Evolutionary conservation across 2,888 invertebrate genomes (phyloP), one percentile per base, ranked within the genome.

Genomic region (Mesorhabditis sp.): DNA sequence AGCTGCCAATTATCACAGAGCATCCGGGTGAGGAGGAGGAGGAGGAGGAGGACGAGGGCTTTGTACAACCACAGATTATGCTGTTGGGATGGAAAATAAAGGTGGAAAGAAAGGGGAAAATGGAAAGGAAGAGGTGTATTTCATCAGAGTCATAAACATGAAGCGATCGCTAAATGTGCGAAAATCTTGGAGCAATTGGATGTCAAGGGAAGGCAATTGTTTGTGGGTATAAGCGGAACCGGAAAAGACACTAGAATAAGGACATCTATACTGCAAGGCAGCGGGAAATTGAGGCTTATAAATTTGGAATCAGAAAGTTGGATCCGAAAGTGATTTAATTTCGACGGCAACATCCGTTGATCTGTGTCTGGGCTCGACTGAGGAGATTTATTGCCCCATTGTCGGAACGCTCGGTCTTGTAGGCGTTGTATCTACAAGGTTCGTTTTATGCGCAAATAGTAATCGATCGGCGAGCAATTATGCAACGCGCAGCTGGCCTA

Each of bases 291-390:
- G 28, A 28, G 28, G 28, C 28, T 28, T 28, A 28, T 28, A 28
- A 28, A 28, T 28, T 28, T 28, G 28, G 28, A 28, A 28, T 28
- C 28, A 28, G 28, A 28, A 28, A 28, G 28, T 28, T 28, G 28
- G 28, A 2, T 28, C 28, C 4, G 68, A 13, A 13, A n/a, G 42
- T 62, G 45, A 15, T 28, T 70, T 44, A 75, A 44, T 65, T 71
- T 62, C 78, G 70, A 7, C 75, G 72, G 67, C 81, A 81, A 62
- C 81, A 81, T 10, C 67, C 67, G 62, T 74, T 76, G 15, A 82
- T 65, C 50, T 80, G 80, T 41, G 69, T 76, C 58, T 81, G 80
- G 5, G 82, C 83, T 41, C 78, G 73, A 58, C 79, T 79, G 13
- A 82, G 62, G 3, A 83, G 71, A 62, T 72, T 77, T 5, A 82